Evolutionary conservation across 2,113 vertebrate species (phyloP), one percentile per base, ranked within the genome.

Genomic region (Penelope pileata): DNA sequence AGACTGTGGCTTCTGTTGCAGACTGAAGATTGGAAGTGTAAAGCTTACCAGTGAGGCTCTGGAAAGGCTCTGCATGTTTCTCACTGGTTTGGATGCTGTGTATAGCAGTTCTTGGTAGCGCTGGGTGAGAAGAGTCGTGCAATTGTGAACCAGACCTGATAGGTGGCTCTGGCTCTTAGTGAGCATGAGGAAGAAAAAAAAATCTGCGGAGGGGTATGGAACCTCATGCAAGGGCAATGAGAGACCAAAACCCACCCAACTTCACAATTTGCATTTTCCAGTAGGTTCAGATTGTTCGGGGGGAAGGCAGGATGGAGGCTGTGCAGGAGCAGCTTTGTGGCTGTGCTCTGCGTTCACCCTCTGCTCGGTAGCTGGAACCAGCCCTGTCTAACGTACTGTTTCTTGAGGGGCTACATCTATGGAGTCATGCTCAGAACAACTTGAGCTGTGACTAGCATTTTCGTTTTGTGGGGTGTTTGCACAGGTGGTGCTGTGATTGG

Each of bases 201-300:
- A 14, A n/a, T 36, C 58, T 51, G 29, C 26, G 32, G 6, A 54
- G 24, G 51, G 10, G 32, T 0, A 0, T 53, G 48, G 58, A 85
- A 67, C 10, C 2, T n/a, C 18, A 58, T 58, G 54, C 54, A 58
- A 27, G 17, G 40, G 15, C 36, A 40, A 9, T 26, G 36, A 60
- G 58, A 68, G 26, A 36, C n/a, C 11, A 60, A 17, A 10, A 50
- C 60, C 76, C 23, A 16, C 59, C 59, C 26, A 14, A 12, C 8
- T 3, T 24, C 36, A 24, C 3, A 10, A 1, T 63, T 40, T 67
- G 4, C 21, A 17, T 9, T 83, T 91, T 82, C 11, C 16, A 40
- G 40, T 48, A 66, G 36, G 14, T 67, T 75, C 7, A 48, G 9
- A 26, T 54, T 16, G 34, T 2, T 73, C 70, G 40, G 70, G 45